These are phyloP conservation scores for Lordiphosa clarofinis DNA, from an alignment of 1,140 invertebrate species.

Conservation along the genomic window DNA sequence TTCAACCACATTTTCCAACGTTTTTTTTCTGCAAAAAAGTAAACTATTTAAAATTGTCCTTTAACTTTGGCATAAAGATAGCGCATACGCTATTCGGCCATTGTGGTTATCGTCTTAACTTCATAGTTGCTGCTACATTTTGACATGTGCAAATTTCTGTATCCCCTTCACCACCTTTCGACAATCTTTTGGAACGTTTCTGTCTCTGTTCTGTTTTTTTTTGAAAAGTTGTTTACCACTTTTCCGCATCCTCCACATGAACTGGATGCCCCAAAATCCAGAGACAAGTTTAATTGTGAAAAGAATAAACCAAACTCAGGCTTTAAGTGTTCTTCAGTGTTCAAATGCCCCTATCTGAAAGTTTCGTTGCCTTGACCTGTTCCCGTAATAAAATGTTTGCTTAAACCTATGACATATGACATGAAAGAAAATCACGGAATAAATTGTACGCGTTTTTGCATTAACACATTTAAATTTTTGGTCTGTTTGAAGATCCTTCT, in stretches of 20 bases:
- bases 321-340: conserved; percentile 15
- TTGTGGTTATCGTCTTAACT: conserved; percentile 19
- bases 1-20: too few species aligned
- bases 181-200: conserved; percentile 21
- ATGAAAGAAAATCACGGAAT: too few species aligned
- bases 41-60: too few species aligned
- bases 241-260: conserved; percentile 9
- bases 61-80: too few species aligned
- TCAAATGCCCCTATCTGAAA: too few species aligned
- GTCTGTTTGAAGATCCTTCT: too few species aligned
- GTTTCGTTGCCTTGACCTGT: background rate
- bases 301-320: background rate
- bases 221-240: conserved; percentile 36
- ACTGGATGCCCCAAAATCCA: conserved; percentile 12
- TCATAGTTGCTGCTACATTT: conserved; percentile 28
- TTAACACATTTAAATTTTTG: too few species aligned
- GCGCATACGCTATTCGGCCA: conserved; percentile 15
- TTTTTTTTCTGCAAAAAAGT: too few species aligned
- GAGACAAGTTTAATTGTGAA: conserved; percentile 19
- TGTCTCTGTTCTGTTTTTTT: conserved; percentile 33
- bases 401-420: too few species aligned
- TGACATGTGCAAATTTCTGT: conserved; percentile 58
- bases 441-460: too few species aligned
- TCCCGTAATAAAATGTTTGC: background rate
- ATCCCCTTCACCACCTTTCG: conserved; percentile 1